Evolutionary conservation across 1,140 invertebrate genomes (phyloP), one percentile per base, ranked within the genome.

Genomic region (Bombus superbus): DNA sequence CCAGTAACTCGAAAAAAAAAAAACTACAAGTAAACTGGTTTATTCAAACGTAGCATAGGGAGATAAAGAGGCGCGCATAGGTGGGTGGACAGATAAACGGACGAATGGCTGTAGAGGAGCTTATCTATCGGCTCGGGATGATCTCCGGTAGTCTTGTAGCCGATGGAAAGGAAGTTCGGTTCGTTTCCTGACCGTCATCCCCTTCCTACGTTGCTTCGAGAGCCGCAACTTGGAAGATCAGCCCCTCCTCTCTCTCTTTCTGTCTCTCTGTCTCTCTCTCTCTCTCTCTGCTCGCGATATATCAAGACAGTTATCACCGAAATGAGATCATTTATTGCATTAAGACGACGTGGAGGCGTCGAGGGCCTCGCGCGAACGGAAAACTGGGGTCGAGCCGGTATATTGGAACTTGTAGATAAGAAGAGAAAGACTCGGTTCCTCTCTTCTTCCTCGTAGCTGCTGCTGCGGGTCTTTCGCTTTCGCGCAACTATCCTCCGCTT

Each of bases 261-360:
- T 32, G n/a, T n/a, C n/a, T n/a, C n/a, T n/a, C n/a, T n/a, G n/a
- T n/a, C n/a, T n/a, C n/a, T n/a, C n/a, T n/a, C n/a, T n/a, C n/a
- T n/a, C n/a, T 32, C 83, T 64, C 74, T 57, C 28, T 74, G 47
- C 71, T 73, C 86, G 90, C 90, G 89, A 94, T 94, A 94, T 92
- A 94, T 94, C 93, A 94, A 92, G 91, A 86, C 89, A 92, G 93
- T 94, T 94, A 94, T 94, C 94, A 92, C 89, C 53, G 86, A 78
- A 93, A 94, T 93, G 92, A 92, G 93, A 94, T 94, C 92, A 92
- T 94, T 94, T 93, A 94, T 94, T 94, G 92, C 90, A 90, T 93
- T 92, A 92, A 90, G 86, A 90, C 89, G 90, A 89, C 79, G 75
- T 77, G 47, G 66, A 83, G 81, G 76, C 85, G 83, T 42, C 73